A percentile compares a stretch with the other conserved stretches of the same genome.
Evolutionary conservation across 92 coral and sea anemone genomes (phyloP).

Genomic region (Epizoanthus rinbou): DNA sequence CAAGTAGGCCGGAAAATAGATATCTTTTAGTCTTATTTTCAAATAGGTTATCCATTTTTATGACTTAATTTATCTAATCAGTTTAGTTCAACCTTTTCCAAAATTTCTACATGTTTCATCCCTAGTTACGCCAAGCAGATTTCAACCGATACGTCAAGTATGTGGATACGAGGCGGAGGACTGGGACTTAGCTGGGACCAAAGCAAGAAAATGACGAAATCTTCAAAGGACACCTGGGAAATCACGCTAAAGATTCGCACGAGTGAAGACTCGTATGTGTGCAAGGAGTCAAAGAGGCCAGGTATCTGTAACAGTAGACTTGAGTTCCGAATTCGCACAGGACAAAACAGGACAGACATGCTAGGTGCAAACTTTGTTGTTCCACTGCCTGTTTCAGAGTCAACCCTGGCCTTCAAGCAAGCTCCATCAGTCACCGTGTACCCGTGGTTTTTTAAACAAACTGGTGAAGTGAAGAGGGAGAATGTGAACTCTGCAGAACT

Average conservation of each 20-base stretch:
- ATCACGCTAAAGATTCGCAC: not conserved
- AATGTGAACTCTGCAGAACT: slow-evolving; percentile 21
- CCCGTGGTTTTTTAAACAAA: slow-evolving; percentile 45
- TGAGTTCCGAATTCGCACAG: not conserved
- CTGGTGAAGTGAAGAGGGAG: not conserved
- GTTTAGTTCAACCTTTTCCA: too few species aligned
- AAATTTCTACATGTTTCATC: too few species aligned
- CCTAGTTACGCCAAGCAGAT: not conserved
- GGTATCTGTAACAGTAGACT: not conserved
- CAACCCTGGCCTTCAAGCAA: not conserved
- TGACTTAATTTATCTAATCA: too few species aligned
- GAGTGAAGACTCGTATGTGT: not conserved
- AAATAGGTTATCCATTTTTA: too few species aligned
- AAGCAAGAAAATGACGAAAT: slow-evolving; percentile 46
- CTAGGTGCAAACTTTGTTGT: slow-evolving; percentile 45
- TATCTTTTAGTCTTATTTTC: too few species aligned
- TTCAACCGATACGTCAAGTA: slow-evolving; percentile 16
- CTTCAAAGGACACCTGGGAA: slow-evolving; percentile 49
- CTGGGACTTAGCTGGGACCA: slow-evolving; percentile 52
- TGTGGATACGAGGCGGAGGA: slow-evolving; percentile 59
- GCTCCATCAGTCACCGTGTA: slow-evolving; percentile 21
- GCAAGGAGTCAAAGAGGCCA: slow-evolving; percentile 8
- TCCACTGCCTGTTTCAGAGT: slow-evolving; percentile 25
- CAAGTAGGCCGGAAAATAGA: too few species aligned
- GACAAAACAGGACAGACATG: slow-evolving; percentile 25